Conservation (phyloP, 2,797 vertebrate genomes). For the Limnodromus scolopaceus region DNA sequence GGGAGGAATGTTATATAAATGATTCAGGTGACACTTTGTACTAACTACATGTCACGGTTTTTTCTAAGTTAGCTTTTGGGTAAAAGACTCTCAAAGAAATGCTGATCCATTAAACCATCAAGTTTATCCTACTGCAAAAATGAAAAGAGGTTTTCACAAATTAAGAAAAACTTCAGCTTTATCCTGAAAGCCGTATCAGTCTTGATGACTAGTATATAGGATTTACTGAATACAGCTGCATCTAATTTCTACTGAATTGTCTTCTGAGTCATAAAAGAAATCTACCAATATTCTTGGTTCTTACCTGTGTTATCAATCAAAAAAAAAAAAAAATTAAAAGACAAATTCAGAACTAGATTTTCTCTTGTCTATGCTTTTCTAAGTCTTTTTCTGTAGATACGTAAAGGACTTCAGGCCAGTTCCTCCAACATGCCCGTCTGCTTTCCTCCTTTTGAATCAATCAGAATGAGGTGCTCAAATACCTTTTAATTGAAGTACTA, state of each 20-base stretch:
- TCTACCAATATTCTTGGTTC: neutral
- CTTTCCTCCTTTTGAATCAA: neutral
- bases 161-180: neutral
- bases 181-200: neutral
- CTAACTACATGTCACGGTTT: conserved; percentile 34
- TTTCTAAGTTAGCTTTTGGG: conserved; percentile 20
- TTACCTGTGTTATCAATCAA: neutral
- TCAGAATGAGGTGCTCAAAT: neutral
- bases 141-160: neutral
- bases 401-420: neutral
- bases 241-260: conserved; percentile 21
- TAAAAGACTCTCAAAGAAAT: conserved; percentile 27
- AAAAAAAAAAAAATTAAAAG: conserved; percentile 11
- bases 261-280: conserved; percentile 14
- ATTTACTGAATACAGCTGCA: neutral
- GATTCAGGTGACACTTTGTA: conserved; percentile 50
- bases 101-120: neutral
- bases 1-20: conserved; percentile 60
- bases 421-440: neutral
- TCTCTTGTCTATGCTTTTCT: neutral
- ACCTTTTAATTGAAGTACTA: neutral
- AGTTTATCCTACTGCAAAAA: conserved; percentile 5
- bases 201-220: neutral
- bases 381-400: neutral
- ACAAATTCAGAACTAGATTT: neutral